Percentiles rank a stretch among this genome's conserved stretches.
phyloP scores from a whole-genome alignment of 2,888 invertebrate genomes.

The Eupithecia dodoneata region DNA sequence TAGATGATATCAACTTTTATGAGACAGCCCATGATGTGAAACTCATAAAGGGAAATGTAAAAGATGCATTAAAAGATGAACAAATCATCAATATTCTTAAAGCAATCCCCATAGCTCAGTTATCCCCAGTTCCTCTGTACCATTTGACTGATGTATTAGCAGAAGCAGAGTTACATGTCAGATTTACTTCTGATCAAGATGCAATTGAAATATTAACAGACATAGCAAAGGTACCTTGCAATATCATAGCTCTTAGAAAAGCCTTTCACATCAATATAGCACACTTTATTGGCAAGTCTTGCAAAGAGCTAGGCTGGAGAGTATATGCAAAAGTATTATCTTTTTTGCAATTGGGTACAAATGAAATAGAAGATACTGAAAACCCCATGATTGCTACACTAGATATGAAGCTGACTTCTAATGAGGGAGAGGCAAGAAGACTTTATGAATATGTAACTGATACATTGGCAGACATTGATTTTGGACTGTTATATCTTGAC shows the following conservation, averaged over 20 bases:
- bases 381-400: conserved; percentile 47
- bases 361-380: conserved; percentile 32
- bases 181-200: conserved; percentile 34
- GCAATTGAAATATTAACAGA: conserved; percentile 50
- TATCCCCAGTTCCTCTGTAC: conserved; percentile 73
- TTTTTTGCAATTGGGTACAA: conserved; percentile 50
- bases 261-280: conserved; percentile 63
- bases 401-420: conserved; percentile 48
- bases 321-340: conserved; percentile 56
- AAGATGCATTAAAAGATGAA: conserved; percentile 47
- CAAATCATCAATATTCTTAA: conserved; percentile 57
- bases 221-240: conserved; percentile 68
- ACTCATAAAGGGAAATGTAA: conserved; percentile 53
- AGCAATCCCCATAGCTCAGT: conserved; percentile 63
- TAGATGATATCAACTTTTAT: conserved; percentile 72
- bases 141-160: conserved; percentile 61
- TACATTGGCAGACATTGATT: conserved; percentile 55
- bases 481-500: conserved; percentile 59
- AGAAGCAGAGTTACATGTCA: conserved; percentile 43
- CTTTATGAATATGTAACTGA: conserved; percentile 53
- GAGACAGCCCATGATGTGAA: conserved; percentile 54
- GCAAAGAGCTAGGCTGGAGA: conserved; percentile 56
- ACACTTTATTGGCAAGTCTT: conserved; percentile 61
- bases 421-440: conserved; percentile 47
- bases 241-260: conserved; percentile 67